Conservation (phyloP, 2,888 invertebrate species). For the Drosophila parthenogenetica region DNA sequence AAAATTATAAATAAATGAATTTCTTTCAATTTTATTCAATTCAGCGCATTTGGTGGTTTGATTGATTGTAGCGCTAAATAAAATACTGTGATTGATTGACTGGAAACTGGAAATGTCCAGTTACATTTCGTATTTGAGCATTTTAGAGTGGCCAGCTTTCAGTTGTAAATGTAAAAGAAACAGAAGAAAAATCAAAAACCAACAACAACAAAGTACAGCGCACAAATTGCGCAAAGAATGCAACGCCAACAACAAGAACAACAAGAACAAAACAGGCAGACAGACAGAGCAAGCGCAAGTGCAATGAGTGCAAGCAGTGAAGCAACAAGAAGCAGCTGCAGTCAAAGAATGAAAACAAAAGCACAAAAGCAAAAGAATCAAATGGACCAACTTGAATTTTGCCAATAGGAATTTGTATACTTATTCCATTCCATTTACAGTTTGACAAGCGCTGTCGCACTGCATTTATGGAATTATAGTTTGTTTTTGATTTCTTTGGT, state of each 20-base stretch:
- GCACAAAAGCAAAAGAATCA: slow-evolving; percentile 58
- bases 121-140: slow-evolving; percentile 40
- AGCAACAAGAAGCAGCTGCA: slow-evolving; percentile 41
- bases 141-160: slow-evolving; percentile 53
- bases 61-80: slow-evolving; percentile 61
- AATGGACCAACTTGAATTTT: slow-evolving; percentile 76
- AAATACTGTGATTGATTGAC: slow-evolving; percentile 64
- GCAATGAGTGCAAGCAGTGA: slow-evolving; percentile 22
- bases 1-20: slow-evolving; percentile 16
- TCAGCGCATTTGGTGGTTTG: slow-evolving; percentile 37
- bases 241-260: slow-evolving; percentile 50
- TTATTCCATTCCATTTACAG: slow-evolving; percentile 26
- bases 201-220: slow-evolving; percentile 66
- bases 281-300: background rate
- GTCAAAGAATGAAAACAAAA: slow-evolving; percentile 54
- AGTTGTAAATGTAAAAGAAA: slow-evolving; percentile 48
- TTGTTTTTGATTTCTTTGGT: background rate
- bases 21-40: slow-evolving; percentile 29
- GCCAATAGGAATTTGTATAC: slow-evolving; percentile 62
- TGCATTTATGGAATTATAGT: slow-evolving; percentile 21
- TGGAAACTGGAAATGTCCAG: slow-evolving; percentile 34
- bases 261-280: slow-evolving; percentile 12
- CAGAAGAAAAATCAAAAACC: background rate
- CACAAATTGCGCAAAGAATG: slow-evolving; percentile 77
- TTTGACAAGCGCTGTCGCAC: slow-evolving; percentile 36